Conservation (phyloP, 2,888 invertebrate genomes). For the Lasioglossum calceatum region DNA sequence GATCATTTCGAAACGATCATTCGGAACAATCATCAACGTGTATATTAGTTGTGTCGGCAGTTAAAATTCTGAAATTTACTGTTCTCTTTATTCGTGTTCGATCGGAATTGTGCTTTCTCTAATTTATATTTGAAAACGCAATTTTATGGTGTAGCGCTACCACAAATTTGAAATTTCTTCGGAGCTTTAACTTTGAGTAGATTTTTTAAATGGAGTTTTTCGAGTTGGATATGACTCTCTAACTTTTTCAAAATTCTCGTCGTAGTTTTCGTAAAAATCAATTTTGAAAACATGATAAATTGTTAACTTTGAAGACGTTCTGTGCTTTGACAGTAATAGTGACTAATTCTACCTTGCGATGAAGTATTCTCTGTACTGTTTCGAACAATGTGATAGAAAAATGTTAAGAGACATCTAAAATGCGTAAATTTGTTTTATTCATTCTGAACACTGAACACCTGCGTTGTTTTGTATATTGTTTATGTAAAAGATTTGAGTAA, state of each 20-base stretch:
- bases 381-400: not conserved
- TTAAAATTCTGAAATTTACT: not conserved
- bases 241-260: not conserved
- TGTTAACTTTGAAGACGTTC: not conserved
- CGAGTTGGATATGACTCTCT: not conserved
- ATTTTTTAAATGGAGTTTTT: not conserved
- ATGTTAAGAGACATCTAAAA: not conserved
- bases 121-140: slow-evolving; percentile 18
- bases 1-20: slow-evolving; percentile 21
- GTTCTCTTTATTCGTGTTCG: not conserved
- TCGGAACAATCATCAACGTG: slow-evolving; percentile 1
- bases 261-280: not conserved
- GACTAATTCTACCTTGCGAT: not conserved
- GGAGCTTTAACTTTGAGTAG: not conserved
- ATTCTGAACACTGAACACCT: not conserved
- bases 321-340: not conserved
- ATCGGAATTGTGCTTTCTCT: not conserved
- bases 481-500: not conserved
- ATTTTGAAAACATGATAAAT: not conserved
- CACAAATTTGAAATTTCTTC: not conserved
- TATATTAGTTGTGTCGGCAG: not conserved
- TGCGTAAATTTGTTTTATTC: not conserved
- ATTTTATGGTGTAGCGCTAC: not conserved
- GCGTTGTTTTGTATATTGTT: not conserved
- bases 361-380: not conserved